Evolutionary conservation across 2,113 vertebrate species (phyloP), one percentile per base, ranked within the genome.

Genomic region (Nothoprocta perdicaria): DNA sequence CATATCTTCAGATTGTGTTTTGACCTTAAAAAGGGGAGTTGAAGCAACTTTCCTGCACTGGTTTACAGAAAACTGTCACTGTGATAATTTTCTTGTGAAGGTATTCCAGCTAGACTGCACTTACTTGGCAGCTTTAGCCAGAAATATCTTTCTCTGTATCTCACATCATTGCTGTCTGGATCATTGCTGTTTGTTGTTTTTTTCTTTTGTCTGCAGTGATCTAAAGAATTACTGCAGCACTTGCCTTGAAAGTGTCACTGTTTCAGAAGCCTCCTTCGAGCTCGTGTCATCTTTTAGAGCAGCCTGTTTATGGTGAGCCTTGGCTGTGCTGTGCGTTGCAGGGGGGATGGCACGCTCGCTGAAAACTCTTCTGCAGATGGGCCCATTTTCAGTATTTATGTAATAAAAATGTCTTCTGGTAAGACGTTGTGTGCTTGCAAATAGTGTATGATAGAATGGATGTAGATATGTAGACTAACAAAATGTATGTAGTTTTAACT

Each of bases 231-330:
- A 3, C 12, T 27, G 1, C n/a, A 40, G 8, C 71, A 35, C 18
- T 78, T 29, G 24, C 43, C 35, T 46, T 73, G 17, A 31, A 41
- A 50, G 55, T 0, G 0, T 4, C 0, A 0, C 19, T 65, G 29
- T 43, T 94, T 92, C 26, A 67, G 58, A 85, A 48, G 13, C 68
- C 14, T 31, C 9, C 77, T 77, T 79, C 69, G 60, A 38, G 12
- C 38, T 73, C 27, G 24, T 4, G 14, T 5, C 6, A 14, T n/a
- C 10, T 18, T 48, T 1, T 13, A 19, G 53, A 61, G 35, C 68
- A 31, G 4, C 26, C 87, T 52, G 69, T 89, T 75, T 43, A 40
- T 88, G 72, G 33, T 15, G 43, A 33, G 5, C n/a, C 10, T 6
- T 24, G 2, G 35, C 2, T 82, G 6, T 77, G 60, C 12, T 61